These are phyloP conservation scores for Pica pica DNA, from an alignment of 2,113 vertebrate species.

Conservation along the genomic window DNA sequence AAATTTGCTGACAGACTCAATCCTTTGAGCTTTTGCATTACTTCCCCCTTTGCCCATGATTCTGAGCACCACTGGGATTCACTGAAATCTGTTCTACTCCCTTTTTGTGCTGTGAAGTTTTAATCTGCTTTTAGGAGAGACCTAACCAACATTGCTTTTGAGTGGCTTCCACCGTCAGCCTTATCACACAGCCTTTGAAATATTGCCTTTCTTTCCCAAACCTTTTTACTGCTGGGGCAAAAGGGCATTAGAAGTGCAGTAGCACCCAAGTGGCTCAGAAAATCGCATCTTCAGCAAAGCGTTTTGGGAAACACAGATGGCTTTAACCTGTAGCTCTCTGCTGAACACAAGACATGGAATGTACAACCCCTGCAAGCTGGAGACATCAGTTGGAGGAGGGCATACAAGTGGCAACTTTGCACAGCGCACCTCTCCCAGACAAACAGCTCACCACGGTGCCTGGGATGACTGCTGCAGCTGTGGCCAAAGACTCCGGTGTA, in stretches of 20 bases:
- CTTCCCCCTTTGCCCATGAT: background rate
- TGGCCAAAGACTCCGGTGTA: background rate
- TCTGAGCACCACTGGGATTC: background rate
- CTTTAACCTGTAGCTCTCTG: background rate
- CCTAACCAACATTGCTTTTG: background rate
- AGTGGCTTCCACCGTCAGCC: background rate
- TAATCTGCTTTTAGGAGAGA: background rate
- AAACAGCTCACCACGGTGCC: accelerated
- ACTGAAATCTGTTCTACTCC: background rate
- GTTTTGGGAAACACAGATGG: background rate
- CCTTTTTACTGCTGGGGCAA: background rate
- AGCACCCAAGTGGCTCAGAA: background rate
- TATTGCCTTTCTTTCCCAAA: background rate
- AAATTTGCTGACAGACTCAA: background rate
- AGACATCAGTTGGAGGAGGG: background rate
- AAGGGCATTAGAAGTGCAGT: background rate
- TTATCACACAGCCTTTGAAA: background rate
- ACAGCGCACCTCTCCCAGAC: background rate
- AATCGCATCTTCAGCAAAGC: background rate
- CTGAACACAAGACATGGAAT: background rate
- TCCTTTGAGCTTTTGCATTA: background rate
- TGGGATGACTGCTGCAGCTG: background rate
- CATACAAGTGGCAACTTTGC: background rate
- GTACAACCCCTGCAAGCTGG: background rate
- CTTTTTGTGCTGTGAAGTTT: background rate